Percentiles rank a stretch among this genome's conserved stretches.
These are phyloP conservation scores for Aphelenchoides bicaudatus DNA, from an alignment of 2,888 invertebrate species.

Conservation along the genomic window DNA sequence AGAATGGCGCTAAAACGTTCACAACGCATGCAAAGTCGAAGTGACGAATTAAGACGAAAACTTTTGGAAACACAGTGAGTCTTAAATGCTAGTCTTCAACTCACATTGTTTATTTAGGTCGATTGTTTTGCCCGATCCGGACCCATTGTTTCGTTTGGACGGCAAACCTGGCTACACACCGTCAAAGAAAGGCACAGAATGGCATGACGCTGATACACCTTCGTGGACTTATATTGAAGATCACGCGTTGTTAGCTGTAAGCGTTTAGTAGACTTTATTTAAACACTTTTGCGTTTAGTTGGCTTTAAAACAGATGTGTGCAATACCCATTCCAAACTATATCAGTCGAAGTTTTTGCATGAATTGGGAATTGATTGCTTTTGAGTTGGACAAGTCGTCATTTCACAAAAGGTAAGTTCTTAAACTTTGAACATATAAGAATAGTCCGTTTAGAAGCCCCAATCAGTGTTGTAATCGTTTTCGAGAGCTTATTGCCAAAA, in stretches of 20 bases:
- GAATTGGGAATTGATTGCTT: slow-evolving; percentile 10
- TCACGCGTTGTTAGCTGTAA: background rate
- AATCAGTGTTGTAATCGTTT: slow-evolving; percentile 7
- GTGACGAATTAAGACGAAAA: slow-evolving; percentile 2
- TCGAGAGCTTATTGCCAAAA: slow-evolving; percentile 16
- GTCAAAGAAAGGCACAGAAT: background rate
- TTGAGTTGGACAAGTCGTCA: background rate
- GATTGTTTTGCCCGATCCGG: slow-evolving; percentile 2
- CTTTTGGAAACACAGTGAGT: slow-evolving; percentile 1
- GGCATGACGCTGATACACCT: slow-evolving; percentile 14
- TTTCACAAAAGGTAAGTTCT: slow-evolving; percentile 7
- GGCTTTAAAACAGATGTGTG: slow-evolving; percentile 6
- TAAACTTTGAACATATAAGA: background rate
- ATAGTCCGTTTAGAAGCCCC: background rate
- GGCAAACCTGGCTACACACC: slow-evolving; percentile 20
- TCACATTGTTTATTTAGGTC: background rate
- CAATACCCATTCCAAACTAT: slow-evolving; percentile 12
- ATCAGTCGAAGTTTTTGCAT: slow-evolving; percentile 7
- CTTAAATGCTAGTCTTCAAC: background rate
- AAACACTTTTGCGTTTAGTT: background rate
- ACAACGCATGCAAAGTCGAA: background rate
- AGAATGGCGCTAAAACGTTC: background rate
- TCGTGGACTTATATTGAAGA: slow-evolving; percentile 2
- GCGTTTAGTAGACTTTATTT: background rate
- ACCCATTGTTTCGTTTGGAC: slow-evolving; percentile 12